phyloP scores from a whole-genome alignment of 2,888 invertebrate genomes.

The Dicycla oo region DNA sequence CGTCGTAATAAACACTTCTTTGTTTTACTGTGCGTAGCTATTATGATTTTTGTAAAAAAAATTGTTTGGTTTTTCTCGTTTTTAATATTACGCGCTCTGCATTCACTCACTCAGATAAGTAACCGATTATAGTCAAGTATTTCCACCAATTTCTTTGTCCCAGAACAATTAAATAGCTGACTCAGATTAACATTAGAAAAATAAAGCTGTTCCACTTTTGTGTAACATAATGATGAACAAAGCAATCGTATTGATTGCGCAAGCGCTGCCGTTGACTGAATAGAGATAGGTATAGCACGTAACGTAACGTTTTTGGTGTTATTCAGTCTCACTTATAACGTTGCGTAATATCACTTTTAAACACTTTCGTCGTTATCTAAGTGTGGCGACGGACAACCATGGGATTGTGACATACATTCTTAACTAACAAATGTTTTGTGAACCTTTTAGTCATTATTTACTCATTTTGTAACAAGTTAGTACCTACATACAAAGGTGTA shows the following conservation, averaged over 20 bases:
- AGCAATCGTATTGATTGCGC: slow-evolving; percentile 73
- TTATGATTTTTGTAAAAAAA: background rate
- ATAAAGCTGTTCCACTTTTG: slow-evolving; percentile 65
- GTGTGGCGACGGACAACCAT: slow-evolving; percentile 77
- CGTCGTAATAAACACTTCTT: slow-evolving; percentile 56
- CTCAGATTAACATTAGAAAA: slow-evolving; percentile 50
- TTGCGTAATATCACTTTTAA: slow-evolving; percentile 80
- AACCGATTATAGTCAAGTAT: background rate
- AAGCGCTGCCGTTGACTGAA: slow-evolving; percentile 63
- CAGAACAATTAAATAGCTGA: slow-evolving; percentile 29
- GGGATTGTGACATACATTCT: slow-evolving; percentile 76
- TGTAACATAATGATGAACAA: slow-evolving; percentile 72
- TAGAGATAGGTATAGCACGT: slow-evolving; percentile 65
- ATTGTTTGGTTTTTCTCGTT: background rate
- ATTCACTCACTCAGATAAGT: background rate
- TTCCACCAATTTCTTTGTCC: slow-evolving; percentile 24
- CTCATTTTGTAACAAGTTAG: slow-evolving; percentile 35
- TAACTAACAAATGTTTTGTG: slow-evolving; percentile 60
- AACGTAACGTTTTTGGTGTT: slow-evolving; percentile 77
- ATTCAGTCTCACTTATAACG: slow-evolving; percentile 67
- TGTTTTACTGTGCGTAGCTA: slow-evolving; percentile 30
- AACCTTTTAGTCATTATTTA: slow-evolving; percentile 57
- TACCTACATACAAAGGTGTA: slow-evolving; percentile 16
- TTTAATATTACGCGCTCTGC: background rate
- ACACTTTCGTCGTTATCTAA: slow-evolving; percentile 86